Conservation (phyloP, 2,797 vertebrate species). For the Notolepis coatsorum region DNA sequence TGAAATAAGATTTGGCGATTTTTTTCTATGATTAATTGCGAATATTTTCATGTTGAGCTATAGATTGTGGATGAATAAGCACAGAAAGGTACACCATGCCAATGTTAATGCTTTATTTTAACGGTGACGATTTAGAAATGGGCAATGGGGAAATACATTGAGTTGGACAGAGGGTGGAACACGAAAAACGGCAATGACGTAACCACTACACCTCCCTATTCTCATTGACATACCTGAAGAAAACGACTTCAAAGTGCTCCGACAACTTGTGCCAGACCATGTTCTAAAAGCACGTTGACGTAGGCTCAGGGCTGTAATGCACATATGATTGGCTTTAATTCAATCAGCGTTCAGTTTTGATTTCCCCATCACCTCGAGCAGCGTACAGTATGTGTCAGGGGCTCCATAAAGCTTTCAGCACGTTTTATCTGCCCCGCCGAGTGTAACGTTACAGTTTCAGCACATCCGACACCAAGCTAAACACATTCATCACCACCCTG, state of each 20-base stretch:
- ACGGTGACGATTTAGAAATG: too few species aligned
- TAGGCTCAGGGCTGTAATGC: conserved; percentile 25
- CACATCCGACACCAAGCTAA: conserved; percentile 54
- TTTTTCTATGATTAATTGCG: too few species aligned
- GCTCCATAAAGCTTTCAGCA: conserved; percentile 63
- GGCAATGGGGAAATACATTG: too few species aligned
- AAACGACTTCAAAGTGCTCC: conserved; percentile 30
- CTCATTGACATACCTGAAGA: conserved; percentile 30
- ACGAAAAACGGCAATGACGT: too few species aligned
- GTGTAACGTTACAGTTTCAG: conserved; percentile 57
- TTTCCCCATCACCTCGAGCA: conserved; percentile 58
- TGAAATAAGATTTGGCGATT: too few species aligned
- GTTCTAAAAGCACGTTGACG: conserved; percentile 39
- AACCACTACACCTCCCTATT: too few species aligned
- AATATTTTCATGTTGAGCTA: too few species aligned
- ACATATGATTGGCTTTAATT: conserved; percentile 62
- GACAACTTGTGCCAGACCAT: too few species aligned
- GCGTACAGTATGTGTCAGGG: conserved; percentile 41
- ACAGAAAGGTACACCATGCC: too few species aligned
- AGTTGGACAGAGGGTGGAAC: too few species aligned
- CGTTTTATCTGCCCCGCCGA: conserved; percentile 54
- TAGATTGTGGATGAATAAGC: too few species aligned
- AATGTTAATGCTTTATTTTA: too few species aligned
- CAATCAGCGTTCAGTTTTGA: conserved; percentile 55
- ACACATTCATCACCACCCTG: conserved; percentile 54